Conservation (phyloP, 2,888 invertebrate genomes). For the Mechanitis messenoides region DNA sequence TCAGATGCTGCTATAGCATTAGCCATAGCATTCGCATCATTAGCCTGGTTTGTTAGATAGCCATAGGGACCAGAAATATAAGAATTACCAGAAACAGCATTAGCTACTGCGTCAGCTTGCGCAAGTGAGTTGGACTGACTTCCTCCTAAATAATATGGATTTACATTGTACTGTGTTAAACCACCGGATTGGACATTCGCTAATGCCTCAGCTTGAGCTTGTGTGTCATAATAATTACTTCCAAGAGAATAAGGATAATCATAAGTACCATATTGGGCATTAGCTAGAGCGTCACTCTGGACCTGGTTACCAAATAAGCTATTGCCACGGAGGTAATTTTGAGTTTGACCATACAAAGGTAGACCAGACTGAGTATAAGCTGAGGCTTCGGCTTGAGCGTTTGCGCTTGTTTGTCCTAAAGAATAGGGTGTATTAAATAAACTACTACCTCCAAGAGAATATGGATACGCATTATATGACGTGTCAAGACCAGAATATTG, state of each 20-base stretch:
- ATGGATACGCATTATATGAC: conserved; percentile 1
- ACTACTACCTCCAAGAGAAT: not conserved
- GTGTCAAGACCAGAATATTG: conserved; percentile 5
- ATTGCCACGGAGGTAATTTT: not conserved
- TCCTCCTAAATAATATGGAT: conserved; percentile 12
- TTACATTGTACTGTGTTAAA: conserved; percentile 9
- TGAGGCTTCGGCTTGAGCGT: conserved; percentile 8
- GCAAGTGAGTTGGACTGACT: not conserved
- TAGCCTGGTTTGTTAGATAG: not conserved
- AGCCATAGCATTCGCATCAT: conserved; percentile 21
- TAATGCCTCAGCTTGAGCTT: conserved; percentile 23
- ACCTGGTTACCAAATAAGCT: no score
- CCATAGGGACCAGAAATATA: conserved; percentile 1
- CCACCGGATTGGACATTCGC: conserved; percentile 15
- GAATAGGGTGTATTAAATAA: conserved; percentile 5
- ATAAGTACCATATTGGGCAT: conserved; percentile 4
- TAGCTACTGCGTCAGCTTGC: conserved; percentile 14
- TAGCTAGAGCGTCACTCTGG: not conserved
- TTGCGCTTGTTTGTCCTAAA: conserved; percentile 9
- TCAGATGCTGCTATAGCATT: conserved; percentile 30
- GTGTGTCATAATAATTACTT: conserved; percentile 12
- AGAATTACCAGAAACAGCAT: not conserved
- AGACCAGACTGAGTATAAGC: conserved; percentile 1
- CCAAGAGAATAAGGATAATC: conserved; percentile 12
- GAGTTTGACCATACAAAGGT: not conserved